These are phyloP conservation scores for Apodemus speciosus DNA, from an alignment of 2,113 vertebrate species.

Conservation along the genomic window DNA sequence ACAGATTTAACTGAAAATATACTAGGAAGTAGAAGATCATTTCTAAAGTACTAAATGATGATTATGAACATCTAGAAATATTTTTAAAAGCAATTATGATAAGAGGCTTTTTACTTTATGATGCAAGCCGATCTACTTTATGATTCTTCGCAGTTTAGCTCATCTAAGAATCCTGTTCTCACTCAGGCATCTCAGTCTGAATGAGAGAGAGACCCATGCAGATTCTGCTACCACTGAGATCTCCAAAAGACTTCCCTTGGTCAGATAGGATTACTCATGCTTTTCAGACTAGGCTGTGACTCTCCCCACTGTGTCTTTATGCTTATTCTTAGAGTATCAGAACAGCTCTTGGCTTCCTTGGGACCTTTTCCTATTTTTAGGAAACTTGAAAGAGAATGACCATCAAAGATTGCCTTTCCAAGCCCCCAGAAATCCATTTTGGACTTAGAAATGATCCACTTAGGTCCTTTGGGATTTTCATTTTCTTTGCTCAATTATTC, in stretches of 20 bases:
- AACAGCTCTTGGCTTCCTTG: not conserved
- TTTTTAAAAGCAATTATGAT: not conserved
- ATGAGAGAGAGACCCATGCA: not conserved
- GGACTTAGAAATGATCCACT: not conserved
- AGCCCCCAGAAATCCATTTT: not conserved
- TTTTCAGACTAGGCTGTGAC: not conserved
- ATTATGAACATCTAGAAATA: constrained; percentile 52
- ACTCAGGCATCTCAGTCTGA: not conserved
- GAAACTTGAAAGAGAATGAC: not conserved
- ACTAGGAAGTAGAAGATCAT: constrained; percentile 4
- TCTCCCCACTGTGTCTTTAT: not conserved
- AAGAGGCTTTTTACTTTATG: constrained; percentile 7
- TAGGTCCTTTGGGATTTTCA: not conserved
- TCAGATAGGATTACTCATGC: not conserved
- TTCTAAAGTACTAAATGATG: not conserved
- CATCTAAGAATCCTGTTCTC: not conserved
- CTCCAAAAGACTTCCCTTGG: not conserved
- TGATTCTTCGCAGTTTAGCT: not conserved
- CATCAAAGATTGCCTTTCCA: not conserved
- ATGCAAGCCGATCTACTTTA: not conserved
- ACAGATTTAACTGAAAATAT: not conserved
- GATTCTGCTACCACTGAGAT: not conserved
- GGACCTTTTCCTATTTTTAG: not conserved
- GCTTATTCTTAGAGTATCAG: not conserved
- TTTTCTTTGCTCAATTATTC: not conserved